phyloP scores from a whole-genome alignment of 1,140 invertebrate species.

The Monomorium pharaonis region DNA sequence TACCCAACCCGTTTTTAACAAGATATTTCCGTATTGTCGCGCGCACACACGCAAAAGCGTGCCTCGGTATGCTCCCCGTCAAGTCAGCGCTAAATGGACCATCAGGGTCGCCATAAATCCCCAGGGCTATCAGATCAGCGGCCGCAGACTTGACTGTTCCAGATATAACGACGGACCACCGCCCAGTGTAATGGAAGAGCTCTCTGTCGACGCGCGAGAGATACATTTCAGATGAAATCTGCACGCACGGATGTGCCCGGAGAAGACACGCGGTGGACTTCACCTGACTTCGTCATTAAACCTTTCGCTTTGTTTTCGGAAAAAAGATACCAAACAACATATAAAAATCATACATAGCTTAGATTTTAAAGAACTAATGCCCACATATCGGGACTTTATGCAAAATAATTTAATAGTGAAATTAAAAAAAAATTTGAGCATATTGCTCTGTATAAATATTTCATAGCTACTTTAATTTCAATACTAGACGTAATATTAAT shows the following conservation, averaged over 20 bases:
- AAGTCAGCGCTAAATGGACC: constrained; percentile 80
- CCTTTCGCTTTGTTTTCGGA: neutral
- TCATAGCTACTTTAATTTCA: neutral
- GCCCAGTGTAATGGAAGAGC: constrained; percentile 76
- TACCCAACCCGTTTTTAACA: constrained; percentile 73
- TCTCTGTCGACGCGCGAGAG: constrained; percentile 70
- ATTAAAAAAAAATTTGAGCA: neutral
- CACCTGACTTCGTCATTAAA: constrained; percentile 50
- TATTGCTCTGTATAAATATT: neutral
- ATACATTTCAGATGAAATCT: constrained; percentile 70
- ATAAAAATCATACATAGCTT: neutral
- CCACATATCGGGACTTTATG: neutral
- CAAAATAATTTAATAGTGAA: neutral
- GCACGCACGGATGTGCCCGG: constrained; percentile 31
- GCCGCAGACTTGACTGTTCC: constrained; percentile 71
- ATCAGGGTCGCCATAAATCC: constrained; percentile 80
- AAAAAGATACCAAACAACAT: neutral
- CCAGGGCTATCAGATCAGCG: constrained; percentile 78
- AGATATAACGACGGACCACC: constrained; percentile 81
- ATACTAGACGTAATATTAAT: too few species aligned
- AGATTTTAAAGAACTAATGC: neutral
- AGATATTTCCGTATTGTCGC: constrained; percentile 78
- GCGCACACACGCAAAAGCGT: constrained; percentile 60
- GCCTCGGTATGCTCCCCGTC: constrained; percentile 60
- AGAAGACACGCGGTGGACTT: constrained; percentile 39